Percentiles rank a stretch among this genome's conserved stretches.
Conservation (phyloP, 2,888 invertebrate species). For the Tolmerus cingulatus region DNA sequence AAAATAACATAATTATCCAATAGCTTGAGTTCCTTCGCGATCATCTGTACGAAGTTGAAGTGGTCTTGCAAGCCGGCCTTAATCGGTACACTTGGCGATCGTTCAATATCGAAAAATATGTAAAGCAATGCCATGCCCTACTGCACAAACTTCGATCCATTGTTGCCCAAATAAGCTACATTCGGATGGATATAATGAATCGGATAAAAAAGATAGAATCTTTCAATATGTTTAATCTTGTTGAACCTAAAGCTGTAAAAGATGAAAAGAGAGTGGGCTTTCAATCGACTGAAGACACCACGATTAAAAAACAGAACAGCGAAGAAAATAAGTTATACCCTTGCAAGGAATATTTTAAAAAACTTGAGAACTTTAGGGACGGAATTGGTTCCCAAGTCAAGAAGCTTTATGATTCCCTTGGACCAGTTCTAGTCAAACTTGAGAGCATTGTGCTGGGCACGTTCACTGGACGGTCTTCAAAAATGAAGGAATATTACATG, state of each 20-base stretch:
- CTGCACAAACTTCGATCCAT: constrained; percentile 71
- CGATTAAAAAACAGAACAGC: background rate
- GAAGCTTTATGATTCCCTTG: constrained; percentile 79
- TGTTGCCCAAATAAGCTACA: constrained; percentile 74
- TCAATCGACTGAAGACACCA: background rate
- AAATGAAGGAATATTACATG: constrained; percentile 80
- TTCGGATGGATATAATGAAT: constrained; percentile 69
- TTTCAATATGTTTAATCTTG: constrained; percentile 66
- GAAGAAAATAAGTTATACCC: constrained; percentile 36
- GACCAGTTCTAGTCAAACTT: constrained; percentile 83
- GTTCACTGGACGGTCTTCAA: constrained; percentile 75
- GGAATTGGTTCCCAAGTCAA: constrained; percentile 74
- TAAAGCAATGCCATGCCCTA: constrained; percentile 67
- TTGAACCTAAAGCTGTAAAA: constrained; percentile 44
- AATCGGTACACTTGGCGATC: constrained; percentile 88
- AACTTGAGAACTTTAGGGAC: constrained; percentile 74
- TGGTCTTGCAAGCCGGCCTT: constrained; percentile 80
- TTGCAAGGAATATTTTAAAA: constrained; percentile 70
- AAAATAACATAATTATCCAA: constrained; percentile 44
- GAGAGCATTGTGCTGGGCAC: constrained; percentile 84
- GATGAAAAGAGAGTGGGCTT: background rate
- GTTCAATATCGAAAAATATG: constrained; percentile 80
- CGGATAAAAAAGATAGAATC: constrained; percentile 67
- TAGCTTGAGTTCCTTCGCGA: constrained; percentile 73
- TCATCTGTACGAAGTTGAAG: constrained; percentile 75